Evolutionary conservation across 2,888 invertebrate genomes (phyloP), one percentile per base, ranked within the genome.

Genomic region (Nineta flava): DNA sequence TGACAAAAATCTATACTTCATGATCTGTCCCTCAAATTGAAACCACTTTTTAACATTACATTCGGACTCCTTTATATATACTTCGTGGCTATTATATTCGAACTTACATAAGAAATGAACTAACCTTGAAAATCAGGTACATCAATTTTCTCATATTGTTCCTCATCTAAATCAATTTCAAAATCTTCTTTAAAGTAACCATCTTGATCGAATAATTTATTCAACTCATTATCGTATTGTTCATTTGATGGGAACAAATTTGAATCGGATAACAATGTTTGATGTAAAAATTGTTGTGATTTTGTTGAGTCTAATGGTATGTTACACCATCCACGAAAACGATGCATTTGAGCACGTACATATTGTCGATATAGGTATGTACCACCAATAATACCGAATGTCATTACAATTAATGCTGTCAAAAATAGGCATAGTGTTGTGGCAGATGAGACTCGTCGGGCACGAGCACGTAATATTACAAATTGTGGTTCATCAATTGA

Each of bases 71-170:
- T n/a, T n/a, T n/a, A n/a, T n/a, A n/a, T n/a, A n/a, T n/a, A n/a
- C n/a, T n/a, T n/a, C n/a, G n/a, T n/a, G n/a, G n/a, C n/a, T n/a
- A n/a, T n/a, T n/a, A n/a, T n/a, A n/a, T n/a, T n/a, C n/a, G n/a
- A n/a, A n/a, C n/a, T n/a, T n/a, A n/a, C n/a, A n/a, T n/a, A n/a
- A n/a, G n/a, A n/a, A n/a, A n/a, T n/a, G n/a, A n/a, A 26, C 26
- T 6, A 26, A 26, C 26, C 83, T 53, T 79, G 79, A 61, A 88
- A 87, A 62, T 86, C 83, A 12, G 87, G 83, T 7, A 95, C 91
- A 58, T 85, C 79, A 57, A 96, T 87, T 65, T 83, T 85, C 64
- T 93, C 88, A 62, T 83, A 83, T 48, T 76, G 72, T 55, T 83
- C 82, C 21, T 76, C 73, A 46, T 78, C 76, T 43, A 79, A 64